Conservation (phyloP, 2,888 invertebrate genomes). For the Hanleya hanleyi region DNA sequence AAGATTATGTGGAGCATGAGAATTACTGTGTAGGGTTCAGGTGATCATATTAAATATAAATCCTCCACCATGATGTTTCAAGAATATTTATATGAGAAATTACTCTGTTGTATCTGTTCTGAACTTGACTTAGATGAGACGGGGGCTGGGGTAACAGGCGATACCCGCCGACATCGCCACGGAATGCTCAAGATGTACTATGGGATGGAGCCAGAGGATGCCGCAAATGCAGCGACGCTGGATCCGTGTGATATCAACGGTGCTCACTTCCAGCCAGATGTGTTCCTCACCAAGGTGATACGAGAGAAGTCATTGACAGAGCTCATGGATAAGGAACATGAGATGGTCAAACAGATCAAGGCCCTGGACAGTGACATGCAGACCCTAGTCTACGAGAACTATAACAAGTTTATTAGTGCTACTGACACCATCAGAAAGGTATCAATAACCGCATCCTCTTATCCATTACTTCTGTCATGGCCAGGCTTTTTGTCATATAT, state of each 20-base stretch:
- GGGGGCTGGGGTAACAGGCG: constrained; percentile 38
- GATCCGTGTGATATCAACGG: constrained; percentile 87
- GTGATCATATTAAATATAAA: too few relatives aligned
- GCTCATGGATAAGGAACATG: constrained; percentile 95
- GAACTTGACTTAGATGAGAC: background rate
- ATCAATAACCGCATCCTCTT: too few relatives aligned
- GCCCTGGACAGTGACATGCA: constrained; percentile 99
- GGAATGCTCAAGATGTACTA: constrained; percentile 70
- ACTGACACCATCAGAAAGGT: constrained; percentile 92
- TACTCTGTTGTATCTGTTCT: background rate
- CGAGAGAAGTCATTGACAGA: constrained; percentile 89
- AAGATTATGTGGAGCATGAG: too few relatives aligned
- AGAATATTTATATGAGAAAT: background rate
- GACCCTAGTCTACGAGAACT: constrained; percentile 99
- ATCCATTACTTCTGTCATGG: too few relatives aligned
- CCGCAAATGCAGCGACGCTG: constrained; percentile 46
- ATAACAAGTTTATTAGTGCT: constrained; percentile 99
- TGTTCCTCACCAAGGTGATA: constrained; percentile 82
- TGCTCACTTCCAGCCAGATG: constrained; percentile 86
- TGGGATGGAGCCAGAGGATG: constrained; percentile 55
- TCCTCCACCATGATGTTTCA: too few relatives aligned
- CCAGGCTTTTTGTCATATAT: too few relatives aligned
- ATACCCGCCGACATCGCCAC: constrained; percentile 49
- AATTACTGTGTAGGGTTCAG: too few relatives aligned
- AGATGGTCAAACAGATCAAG: constrained; percentile 91